These are phyloP conservation scores for Nephila pilipes DNA, from an alignment of 1,140 invertebrate species.

Conservation along the genomic window DNA sequence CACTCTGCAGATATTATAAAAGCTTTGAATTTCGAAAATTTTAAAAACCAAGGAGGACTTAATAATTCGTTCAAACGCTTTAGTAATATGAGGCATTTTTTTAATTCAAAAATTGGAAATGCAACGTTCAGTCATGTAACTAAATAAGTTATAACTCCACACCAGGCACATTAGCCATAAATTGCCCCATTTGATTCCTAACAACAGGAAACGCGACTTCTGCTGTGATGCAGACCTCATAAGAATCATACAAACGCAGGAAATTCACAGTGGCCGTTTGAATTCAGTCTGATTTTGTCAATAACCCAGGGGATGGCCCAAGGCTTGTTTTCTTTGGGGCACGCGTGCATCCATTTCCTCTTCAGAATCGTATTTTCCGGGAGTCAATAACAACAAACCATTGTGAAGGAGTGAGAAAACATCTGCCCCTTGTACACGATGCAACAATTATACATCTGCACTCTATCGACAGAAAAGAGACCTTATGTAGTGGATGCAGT, in stretches of 20 bases:
- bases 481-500: not conserved
- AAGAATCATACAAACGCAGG: not conserved
- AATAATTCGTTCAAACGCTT: too few relatives aligned
- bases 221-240: too few relatives aligned
- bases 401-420: constrained; percentile 6
- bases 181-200: not conserved
- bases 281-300: not conserved
- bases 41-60: too few relatives aligned
- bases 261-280: not conserved
- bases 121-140: not conserved
- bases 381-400: constrained; percentile 21
- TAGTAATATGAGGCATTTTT: not conserved
- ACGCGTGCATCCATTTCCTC: constrained; percentile 20
- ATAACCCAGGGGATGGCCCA: not conserved
- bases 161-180: not conserved
- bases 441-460: not conserved
- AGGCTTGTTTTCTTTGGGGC: not conserved
- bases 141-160: not conserved
- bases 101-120: not conserved
- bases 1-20: too few relatives aligned
- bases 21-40: too few relatives aligned
- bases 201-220: not conserved
- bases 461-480: not conserved
- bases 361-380: not conserved
- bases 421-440: not conserved